phyloP scores from a whole-genome alignment of 1,140 invertebrate genomes.

The Zaprionus davidi region DNA sequence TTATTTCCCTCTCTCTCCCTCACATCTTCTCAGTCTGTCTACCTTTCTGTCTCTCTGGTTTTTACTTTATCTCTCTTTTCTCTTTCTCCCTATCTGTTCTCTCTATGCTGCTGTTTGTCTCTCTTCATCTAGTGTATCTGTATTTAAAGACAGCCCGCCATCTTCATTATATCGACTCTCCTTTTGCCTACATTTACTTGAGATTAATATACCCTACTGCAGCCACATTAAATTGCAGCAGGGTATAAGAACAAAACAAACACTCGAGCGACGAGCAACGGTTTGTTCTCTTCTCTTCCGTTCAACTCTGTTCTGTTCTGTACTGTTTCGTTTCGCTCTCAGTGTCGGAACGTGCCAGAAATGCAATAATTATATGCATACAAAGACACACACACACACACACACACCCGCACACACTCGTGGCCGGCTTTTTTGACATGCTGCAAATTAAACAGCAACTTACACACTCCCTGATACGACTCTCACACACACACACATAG shows the following conservation, averaged over 20 bases:
- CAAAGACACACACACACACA: constrained; percentile 52
- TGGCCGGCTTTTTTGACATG: constrained; percentile 72
- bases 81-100: no score
- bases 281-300: background rate
- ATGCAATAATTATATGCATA: constrained; percentile 82
- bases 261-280: constrained; percentile 42
- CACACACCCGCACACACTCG: constrained; percentile 31
- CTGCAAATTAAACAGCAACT: constrained; percentile 77
- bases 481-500: constrained; percentile 20
- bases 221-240: background rate
- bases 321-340: constrained; percentile 44
- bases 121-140: no score
- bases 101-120: no score
- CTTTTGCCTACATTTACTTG: background rate
- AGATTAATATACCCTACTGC: background rate
- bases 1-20: background rate
- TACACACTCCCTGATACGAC: constrained; percentile 17
- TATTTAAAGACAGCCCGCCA: no score
- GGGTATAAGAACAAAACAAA: constrained; percentile 51
- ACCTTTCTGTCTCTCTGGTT: background rate
- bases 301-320: constrained; percentile 28
- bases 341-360: constrained; percentile 71
- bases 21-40: no score
- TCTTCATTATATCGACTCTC: rapidly evolving
- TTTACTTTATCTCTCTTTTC: background rate